These are phyloP conservation scores for Rambutsinella grinnellia DNA, from an alignment of 2,888 invertebrate species.

Conservation along the genomic window DNA sequence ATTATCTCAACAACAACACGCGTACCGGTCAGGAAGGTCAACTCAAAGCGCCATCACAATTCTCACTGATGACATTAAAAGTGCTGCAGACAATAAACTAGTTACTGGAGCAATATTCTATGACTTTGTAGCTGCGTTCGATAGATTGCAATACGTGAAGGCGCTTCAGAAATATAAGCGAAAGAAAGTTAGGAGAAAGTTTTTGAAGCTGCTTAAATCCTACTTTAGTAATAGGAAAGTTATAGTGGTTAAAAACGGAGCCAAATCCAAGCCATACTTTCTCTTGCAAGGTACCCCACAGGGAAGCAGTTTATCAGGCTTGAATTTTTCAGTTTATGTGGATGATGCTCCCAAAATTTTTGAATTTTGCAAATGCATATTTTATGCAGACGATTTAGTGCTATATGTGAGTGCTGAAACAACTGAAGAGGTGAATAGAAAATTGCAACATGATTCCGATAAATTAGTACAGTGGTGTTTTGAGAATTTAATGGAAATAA, in stretches of 20 bases:
- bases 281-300: conserved; percentile 6
- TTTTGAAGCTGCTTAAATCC: background rate
- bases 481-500: background rate
- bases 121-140: conserved; percentile 22
- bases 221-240: conserved; percentile 24
- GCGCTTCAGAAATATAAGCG: background rate
- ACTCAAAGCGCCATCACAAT: conserved; percentile 24
- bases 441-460: background rate
- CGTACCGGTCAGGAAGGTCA: conserved; percentile 4
- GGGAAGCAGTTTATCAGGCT: background rate
- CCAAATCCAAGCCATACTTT: background rate
- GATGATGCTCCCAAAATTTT: conserved; percentile 1
- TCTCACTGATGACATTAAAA: conserved; percentile 21
- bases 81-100: background rate
- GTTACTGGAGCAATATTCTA: conserved; percentile 12
- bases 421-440: background rate
- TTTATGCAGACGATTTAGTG: conserved; percentile 9
- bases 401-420: background rate
- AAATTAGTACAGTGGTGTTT: background rate
- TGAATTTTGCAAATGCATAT: background rate
- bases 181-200: background rate
- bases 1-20: background rate
- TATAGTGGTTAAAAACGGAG: background rate
- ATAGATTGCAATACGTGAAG: conserved; percentile 13
- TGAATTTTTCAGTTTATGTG: conserved; percentile 9